phyloP scores from a whole-genome alignment of 2,888 invertebrate genomes.

The Dione juno region DNA sequence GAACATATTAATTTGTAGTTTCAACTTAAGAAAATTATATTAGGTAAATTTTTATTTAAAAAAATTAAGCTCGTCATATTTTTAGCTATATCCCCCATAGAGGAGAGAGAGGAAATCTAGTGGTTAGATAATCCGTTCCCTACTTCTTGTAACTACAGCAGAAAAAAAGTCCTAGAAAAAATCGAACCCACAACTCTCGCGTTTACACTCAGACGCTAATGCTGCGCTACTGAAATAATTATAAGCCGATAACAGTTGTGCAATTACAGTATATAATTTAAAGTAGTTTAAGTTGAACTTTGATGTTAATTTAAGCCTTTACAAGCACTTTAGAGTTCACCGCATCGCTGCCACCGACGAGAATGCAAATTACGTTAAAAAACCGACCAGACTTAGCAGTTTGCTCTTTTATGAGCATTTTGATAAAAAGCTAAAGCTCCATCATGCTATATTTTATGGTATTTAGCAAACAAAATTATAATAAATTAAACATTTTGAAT shows the following conservation, averaged over 20 bases:
- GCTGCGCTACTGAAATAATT: too few species aligned
- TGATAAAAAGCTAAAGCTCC: background rate
- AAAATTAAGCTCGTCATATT: too few species aligned
- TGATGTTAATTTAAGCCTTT: conserved; percentile 12
- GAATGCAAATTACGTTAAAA: conserved; percentile 20
- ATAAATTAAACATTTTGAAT: background rate
- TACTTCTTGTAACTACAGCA: too few species aligned
- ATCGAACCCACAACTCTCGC: too few species aligned
- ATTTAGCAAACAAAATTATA: background rate
- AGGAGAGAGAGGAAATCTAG: too few species aligned
- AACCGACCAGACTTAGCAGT: conserved; percentile 17
- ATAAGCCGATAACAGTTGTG: background rate
- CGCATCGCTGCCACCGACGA: background rate
- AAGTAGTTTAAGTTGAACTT: conserved; percentile 1
- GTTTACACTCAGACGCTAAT: too few species aligned
- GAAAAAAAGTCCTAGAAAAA: too few species aligned
- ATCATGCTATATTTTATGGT: background rate
- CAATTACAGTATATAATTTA: background rate
- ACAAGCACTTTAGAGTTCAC: conserved; percentile 21
- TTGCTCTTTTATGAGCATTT: conserved; percentile 5
- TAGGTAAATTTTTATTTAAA: too few species aligned
- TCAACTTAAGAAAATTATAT: too few species aligned
- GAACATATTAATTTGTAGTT: too few species aligned
- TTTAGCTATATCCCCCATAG: too few species aligned
- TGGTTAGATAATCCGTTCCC: too few species aligned